A percentile compares a stretch with the other conserved stretches of the same genome.
These are phyloP conservation scores for Protomyctophum bolini DNA, from an alignment of 2,113 vertebrate species.

Conservation along the genomic window DNA sequence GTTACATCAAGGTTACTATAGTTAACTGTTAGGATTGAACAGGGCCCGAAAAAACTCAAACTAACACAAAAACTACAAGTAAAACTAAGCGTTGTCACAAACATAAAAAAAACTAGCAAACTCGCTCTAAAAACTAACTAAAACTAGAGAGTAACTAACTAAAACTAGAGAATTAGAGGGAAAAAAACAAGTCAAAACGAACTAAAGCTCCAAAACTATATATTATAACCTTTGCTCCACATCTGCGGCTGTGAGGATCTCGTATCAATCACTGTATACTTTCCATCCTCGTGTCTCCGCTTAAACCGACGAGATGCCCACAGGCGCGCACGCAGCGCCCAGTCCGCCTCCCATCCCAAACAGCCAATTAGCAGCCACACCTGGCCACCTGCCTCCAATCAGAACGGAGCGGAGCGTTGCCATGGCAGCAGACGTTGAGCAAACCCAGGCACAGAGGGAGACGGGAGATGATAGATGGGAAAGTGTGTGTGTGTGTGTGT, in stretches of 20 bases:
- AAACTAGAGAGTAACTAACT: not conserved
- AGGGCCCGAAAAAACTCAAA: too few relatives aligned
- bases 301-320: slow-evolving; percentile 6
- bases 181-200: too few relatives aligned
- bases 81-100: too few relatives aligned
- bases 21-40: too few relatives aligned
- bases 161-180: not conserved
- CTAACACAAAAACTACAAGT: too few relatives aligned
- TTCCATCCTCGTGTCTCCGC: slow-evolving; percentile 35
- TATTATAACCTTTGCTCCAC: not conserved
- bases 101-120: too few relatives aligned
- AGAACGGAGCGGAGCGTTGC: slow-evolving; percentile 41
- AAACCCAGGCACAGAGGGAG: slow-evolving; percentile 28
- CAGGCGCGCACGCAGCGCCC: slow-evolving; percentile 32
- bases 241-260: slow-evolving; percentile 38
- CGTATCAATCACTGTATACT: slow-evolving; percentile 43
- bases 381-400: slow-evolving; percentile 76
- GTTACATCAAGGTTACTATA: too few relatives aligned
- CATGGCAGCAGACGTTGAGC: slow-evolving; percentile 37
- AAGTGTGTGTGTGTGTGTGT: not conserved
- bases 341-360: slow-evolving; percentile 66
- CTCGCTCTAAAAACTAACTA: too few relatives aligned
- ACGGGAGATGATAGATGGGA: not conserved
- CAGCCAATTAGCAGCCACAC: slow-evolving; percentile 63
- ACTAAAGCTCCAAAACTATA: too few relatives aligned